Evolutionary conservation across 2,113 vertebrate species (phyloP), one percentile per base, ranked within the genome.

Genomic region (Ariopsis seemanni): DNA sequence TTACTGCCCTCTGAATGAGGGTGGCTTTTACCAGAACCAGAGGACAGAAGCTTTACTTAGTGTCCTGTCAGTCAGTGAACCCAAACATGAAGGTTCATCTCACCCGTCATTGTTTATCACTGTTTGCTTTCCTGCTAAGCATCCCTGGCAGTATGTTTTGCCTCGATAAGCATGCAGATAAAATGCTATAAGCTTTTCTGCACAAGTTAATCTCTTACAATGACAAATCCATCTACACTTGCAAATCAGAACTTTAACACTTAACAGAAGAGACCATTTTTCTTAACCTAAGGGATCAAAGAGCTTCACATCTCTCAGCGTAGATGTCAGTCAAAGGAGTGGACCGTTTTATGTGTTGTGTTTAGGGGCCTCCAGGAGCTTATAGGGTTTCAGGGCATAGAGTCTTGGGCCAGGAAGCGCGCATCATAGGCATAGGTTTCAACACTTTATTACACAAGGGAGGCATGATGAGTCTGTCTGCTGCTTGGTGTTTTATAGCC

Each of bases 21-120:
- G 48, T 58, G 69, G 89, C 86, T 90, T 90, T 89, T 88, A 89
- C 78, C 60, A 90, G 81, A 71, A 48, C 63, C 62, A 77, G 53
- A 86, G 80, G 72, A 86, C 88, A 87, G 57, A 27, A 85, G 71
- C 15, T 34, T 84, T 88, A 82, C 86, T 86, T 88, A 67, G 84
- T 69, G 74, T 89, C 78, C 87, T 82, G 77, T 78, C 84, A 85
- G 42, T 88, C 78, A 89, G 74, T 90, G 91, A 91, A 88, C 91
- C 88, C 52, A 20, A 84, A 87, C 91, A 65, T 55, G 67, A 85
- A 57, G 91, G 91, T 85, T 90, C 87, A 86, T 25, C 78, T 85
- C 82, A 83, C 53, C 69, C 78, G 72, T 87, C 34, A 87, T 78
- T 71, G 53, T 80, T 85, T 69, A 83, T 72, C 72, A 22, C 74